Conservation (phyloP, 2,888 invertebrate species). For the Gastracanthus pulcherrimus region DNA sequence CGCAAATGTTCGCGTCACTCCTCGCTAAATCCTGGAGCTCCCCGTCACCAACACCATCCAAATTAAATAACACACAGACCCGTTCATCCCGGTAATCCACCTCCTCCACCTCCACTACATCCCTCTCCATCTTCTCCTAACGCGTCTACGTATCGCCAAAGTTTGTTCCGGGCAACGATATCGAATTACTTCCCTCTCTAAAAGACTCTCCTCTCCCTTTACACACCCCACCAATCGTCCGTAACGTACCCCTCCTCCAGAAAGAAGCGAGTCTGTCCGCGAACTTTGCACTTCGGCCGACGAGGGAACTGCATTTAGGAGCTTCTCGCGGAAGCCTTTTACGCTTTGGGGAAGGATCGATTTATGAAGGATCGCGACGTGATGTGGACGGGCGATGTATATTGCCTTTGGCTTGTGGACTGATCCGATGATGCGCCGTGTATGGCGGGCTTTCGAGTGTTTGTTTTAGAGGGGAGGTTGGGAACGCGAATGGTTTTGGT, state of each 20-base stretch:
- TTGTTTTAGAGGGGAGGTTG: too few species aligned
- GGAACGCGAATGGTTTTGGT: too few species aligned
- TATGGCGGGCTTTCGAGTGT: not conserved
- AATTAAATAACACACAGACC: not conserved
- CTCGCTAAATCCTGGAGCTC: too few species aligned
- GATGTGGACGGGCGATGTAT: not conserved
- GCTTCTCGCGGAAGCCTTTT: not conserved
- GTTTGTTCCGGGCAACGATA: not conserved
- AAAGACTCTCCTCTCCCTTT: not conserved
- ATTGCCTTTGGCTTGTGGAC: too few species aligned
- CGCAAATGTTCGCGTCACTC: too few species aligned
- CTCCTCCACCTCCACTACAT: not conserved
- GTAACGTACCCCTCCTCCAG: not conserved
- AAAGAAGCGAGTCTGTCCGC: not conserved
- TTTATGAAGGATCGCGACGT: not conserved
- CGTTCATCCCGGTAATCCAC: not conserved
- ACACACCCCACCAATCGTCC: not conserved
- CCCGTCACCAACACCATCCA: too few species aligned
- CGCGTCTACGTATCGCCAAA: not conserved
- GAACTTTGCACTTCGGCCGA: conserved; percentile 24
- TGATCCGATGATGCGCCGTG: not conserved
- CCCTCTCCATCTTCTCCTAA: too few species aligned
- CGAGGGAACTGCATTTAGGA: conserved; percentile 3
- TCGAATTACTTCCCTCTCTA: not conserved
- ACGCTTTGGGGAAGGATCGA: not conserved